These are phyloP conservation scores for Manduca sexta DNA, from an alignment of 1,140 invertebrate species.

Conservation along the genomic window DNA sequence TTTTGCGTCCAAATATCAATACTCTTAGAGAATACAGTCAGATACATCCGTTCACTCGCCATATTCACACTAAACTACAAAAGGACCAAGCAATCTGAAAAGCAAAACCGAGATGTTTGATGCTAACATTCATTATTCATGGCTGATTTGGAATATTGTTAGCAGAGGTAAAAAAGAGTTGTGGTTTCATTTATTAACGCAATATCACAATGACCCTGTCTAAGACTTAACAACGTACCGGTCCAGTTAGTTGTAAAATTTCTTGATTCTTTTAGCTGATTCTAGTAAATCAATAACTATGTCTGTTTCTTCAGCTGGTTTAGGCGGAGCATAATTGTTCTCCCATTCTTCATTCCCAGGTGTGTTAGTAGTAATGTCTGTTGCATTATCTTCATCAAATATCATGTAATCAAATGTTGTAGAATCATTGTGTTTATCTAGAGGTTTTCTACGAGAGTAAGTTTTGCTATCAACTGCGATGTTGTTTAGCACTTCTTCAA, in stretches of 20 bases:
- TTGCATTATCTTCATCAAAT: constrained; percentile 5
- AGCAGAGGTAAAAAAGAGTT: no score
- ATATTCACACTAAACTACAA: no score
- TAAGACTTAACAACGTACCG: background rate
- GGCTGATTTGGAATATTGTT: no score
- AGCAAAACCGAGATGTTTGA: no score
- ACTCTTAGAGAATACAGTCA: no score
- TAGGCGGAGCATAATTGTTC: background rate
- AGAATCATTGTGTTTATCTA: constrained; percentile 1
- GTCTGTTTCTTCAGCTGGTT: background rate
- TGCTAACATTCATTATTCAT: no score
- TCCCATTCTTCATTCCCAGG: background rate
- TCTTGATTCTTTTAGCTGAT: background rate
- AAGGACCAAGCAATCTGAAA: no score
- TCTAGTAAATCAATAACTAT: constrained; percentile 14
- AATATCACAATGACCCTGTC: no score
- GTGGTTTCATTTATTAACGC: no score
- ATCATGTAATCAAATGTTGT: constrained; percentile 11
- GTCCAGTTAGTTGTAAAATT: background rate
- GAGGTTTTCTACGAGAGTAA: constrained; percentile 14
- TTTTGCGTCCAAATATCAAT: no score
- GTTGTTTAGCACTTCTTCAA: constrained; percentile 23
- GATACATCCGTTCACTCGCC: no score
- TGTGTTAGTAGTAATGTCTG: background rate
- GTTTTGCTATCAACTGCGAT: constrained; percentile 18